Percentiles rank a stretch among this genome's conserved stretches.
These are phyloP conservation scores for Trissoscelio sp. DNA, from an alignment of 2,888 invertebrate genomes.

Conservation along the genomic window DNA sequence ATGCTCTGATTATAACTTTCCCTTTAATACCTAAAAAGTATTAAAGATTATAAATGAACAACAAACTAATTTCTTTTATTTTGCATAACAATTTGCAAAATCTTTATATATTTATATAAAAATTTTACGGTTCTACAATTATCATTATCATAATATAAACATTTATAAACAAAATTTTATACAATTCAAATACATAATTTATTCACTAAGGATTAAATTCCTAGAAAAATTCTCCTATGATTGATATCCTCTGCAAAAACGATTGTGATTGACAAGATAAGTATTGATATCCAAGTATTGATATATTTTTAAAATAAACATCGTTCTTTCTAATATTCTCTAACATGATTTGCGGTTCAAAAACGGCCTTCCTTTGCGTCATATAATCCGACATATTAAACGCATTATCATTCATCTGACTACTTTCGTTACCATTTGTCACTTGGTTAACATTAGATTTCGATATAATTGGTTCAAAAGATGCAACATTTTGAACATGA, in stretches of 20 bases:
- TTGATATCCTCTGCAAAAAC: constrained; percentile 90
- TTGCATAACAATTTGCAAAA: no score
- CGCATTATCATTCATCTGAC: constrained; percentile 3
- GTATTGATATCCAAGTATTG: constrained; percentile 87
- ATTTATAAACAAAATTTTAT: no score
- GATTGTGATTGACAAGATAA: constrained; percentile 92
- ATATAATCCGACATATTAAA: constrained; percentile 11
- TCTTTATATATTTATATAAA: no score
- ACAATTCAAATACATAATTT: neutral
- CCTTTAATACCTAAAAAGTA: no score
- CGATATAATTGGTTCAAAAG: constrained; percentile 77
- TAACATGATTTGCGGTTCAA: constrained; percentile 89
- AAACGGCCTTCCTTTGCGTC: constrained; percentile 84
- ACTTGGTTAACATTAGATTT: constrained; percentile 73
- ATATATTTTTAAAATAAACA: constrained; percentile 86
- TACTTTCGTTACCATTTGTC: constrained; percentile 70
- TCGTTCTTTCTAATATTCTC: constrained; percentile 88
- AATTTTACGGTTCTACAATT: no score
- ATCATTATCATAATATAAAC: no score
- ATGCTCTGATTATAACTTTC: no score
- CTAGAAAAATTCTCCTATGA: constrained; percentile 90
- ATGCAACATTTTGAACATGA: constrained; percentile 81
- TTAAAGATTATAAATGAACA: no score
- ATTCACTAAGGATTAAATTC: neutral
- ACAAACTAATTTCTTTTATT: no score